These are phyloP conservation scores for Monopis laevigella DNA, from an alignment of 2,888 invertebrate species.

Conservation along the genomic window DNA sequence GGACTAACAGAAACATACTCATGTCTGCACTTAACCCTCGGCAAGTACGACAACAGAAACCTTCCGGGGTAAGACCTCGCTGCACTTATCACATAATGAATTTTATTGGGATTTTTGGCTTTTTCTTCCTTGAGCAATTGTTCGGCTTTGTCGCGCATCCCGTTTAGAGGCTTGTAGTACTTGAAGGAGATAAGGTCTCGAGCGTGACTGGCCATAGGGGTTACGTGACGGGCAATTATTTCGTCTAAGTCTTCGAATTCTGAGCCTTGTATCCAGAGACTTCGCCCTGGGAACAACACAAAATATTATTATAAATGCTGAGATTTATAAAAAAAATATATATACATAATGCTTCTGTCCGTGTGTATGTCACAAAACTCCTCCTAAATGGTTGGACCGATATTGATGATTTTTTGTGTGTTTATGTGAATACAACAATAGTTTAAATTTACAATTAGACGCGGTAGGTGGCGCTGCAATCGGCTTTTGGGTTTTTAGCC, in stretches of 20 bases:
- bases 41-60: slow-evolving; percentile 93
- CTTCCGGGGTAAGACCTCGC: slow-evolving; percentile 90
- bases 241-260: slow-evolving; percentile 99
- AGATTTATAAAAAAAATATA: too few species aligned
- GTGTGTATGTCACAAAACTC: too few species aligned
- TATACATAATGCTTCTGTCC: too few species aligned
- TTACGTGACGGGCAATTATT: slow-evolving; percentile 96
- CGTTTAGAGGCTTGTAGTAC: slow-evolving; percentile 84
- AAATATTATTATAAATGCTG: too few species aligned
- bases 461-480: too few species aligned
- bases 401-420: too few species aligned
- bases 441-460: too few species aligned
- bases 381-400: too few species aligned
- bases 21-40: slow-evolving; percentile 83
- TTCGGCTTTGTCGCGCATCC: slow-evolving; percentile 87
- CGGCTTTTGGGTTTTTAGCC: too few species aligned
- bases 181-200: slow-evolving; percentile 92
- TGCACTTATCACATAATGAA: slow-evolving; percentile 88
- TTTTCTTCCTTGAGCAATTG: slow-evolving; percentile 90
- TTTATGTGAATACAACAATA: too few species aligned
- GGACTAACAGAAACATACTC: slow-evolving; percentile 93
- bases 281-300: slow-evolving; percentile 53
- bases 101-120: slow-evolving; percentile 85
- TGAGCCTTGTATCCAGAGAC: slow-evolving; percentile 87
- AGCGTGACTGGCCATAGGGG: slow-evolving; percentile 95